These are phyloP conservation scores for Pteronura brasiliensis DNA, from an alignment of 2,113 vertebrate genomes.

Conservation along the genomic window DNA sequence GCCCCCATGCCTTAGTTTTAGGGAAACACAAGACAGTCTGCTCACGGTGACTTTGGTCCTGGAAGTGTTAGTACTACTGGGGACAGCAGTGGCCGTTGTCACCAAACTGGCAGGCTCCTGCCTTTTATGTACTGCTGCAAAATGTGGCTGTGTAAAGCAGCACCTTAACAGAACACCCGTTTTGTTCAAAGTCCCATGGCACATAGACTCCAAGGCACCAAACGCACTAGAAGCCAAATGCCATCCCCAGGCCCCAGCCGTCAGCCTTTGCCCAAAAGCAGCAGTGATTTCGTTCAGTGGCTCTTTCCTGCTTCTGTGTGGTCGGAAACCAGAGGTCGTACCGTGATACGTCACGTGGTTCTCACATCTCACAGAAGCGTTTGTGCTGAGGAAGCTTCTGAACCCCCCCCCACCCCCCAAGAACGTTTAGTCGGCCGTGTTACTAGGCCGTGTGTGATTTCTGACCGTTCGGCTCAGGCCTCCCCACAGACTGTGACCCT, in stretches of 20 bases:
- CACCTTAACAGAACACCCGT: background rate
- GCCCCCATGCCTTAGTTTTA: background rate
- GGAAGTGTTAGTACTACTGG: fast-evolving
- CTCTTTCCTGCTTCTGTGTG: background rate
- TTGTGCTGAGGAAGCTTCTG: fast-evolving
- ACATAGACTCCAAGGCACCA: background rate
- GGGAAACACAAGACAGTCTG: background rate
- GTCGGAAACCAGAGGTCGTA: background rate
- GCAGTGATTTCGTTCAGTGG: background rate
- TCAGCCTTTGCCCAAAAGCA: background rate
- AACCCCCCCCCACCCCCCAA: fast-evolving
- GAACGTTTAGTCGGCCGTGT: fast-evolving
- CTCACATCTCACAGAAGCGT: background rate
- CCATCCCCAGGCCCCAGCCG: fast-evolving
- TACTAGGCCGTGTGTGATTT: background rate
- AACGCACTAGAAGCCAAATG: background rate
- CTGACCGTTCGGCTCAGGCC: slow-evolving; percentile 72
- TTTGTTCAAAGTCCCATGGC: background rate
- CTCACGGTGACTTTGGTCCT: background rate
- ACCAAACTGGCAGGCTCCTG: fast-evolving
- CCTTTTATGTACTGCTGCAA: fast-evolving
- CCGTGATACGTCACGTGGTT: fast-evolving
- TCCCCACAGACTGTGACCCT: slow-evolving; percentile 85
- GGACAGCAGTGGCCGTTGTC: background rate
- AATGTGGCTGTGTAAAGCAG: background rate